These are phyloP conservation scores for Falco naumanni DNA, from an alignment of 2,797 vertebrate genomes.

Conservation along the genomic window DNA sequence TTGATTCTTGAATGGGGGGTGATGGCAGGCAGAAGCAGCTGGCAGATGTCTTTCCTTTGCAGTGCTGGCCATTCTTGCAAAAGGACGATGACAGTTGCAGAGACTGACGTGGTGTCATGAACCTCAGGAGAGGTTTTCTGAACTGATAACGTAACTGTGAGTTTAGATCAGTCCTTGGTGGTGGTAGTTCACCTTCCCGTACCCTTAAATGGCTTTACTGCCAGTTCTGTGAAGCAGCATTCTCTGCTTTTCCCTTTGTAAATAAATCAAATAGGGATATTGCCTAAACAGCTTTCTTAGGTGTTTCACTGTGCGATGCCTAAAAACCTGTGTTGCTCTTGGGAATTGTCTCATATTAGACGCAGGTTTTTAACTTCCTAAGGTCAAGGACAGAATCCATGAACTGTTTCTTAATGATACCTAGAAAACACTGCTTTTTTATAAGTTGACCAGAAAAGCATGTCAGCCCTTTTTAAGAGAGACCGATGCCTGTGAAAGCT, in stretches of 20 bases:
- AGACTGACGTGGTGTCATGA: not conserved
- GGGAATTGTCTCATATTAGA: not conserved
- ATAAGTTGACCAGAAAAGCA: not conserved
- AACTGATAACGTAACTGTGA: not conserved
- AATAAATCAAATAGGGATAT: not conserved
- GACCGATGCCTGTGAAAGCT: not conserved
- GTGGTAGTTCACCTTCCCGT: not conserved
- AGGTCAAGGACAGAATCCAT: not conserved
- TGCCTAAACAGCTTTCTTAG: not conserved
- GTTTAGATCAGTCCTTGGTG: not conserved
- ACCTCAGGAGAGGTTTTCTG: not conserved
- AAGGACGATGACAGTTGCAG: not conserved
- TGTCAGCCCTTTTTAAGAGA: not conserved
- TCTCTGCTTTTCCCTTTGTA: not conserved
- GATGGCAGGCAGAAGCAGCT: not conserved
- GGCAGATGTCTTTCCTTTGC: not conserved
- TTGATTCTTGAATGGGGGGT: not conserved
- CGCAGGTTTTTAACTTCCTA: not conserved
- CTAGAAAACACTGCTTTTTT: not conserved
- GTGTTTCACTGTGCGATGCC: not conserved
- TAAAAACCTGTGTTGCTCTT: not conserved
- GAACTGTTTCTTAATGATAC: not conserved
- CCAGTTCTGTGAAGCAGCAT: not conserved
- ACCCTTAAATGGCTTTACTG: not conserved
- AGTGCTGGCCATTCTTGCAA: accelerated